phyloP scores from a whole-genome alignment of 2,113 vertebrate genomes.

The Mesembrinibis cayennensis region DNA sequence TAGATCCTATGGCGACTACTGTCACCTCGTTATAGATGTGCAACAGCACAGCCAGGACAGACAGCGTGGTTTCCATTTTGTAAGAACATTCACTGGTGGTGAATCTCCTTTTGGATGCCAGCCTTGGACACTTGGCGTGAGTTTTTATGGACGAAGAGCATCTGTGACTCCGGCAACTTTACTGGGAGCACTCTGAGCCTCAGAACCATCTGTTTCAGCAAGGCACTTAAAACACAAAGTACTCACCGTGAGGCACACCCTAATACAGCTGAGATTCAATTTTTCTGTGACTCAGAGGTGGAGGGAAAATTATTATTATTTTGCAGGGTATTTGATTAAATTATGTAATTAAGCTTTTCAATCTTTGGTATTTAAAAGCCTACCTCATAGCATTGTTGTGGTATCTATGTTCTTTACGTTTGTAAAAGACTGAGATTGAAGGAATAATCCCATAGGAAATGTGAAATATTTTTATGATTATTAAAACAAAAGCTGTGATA shows the following conservation, averaged over 20 bases:
- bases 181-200: neutral
- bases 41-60: neutral
- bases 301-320: neutral
- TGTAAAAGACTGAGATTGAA: neutral
- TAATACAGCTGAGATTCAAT: neutral
- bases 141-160: neutral
- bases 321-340: neutral
- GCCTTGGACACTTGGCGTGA: neutral
- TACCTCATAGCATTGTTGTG: neutral
- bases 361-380: neutral
- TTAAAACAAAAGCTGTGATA: neutral
- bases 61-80: neutral
- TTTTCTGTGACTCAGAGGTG: neutral
- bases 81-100: neutral
- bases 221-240: neutral
- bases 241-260: neutral
- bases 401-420: neutral
- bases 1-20: neutral
- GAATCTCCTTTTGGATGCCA: neutral
- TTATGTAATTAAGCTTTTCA: neutral
- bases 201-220: neutral
- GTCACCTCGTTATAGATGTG: neutral
- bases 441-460: neutral
- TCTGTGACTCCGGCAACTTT: neutral
- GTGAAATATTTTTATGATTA: neutral